These are phyloP conservation scores for Proales similis DNA, from an alignment of 1,140 invertebrate genomes.

Conservation along the genomic window DNA sequence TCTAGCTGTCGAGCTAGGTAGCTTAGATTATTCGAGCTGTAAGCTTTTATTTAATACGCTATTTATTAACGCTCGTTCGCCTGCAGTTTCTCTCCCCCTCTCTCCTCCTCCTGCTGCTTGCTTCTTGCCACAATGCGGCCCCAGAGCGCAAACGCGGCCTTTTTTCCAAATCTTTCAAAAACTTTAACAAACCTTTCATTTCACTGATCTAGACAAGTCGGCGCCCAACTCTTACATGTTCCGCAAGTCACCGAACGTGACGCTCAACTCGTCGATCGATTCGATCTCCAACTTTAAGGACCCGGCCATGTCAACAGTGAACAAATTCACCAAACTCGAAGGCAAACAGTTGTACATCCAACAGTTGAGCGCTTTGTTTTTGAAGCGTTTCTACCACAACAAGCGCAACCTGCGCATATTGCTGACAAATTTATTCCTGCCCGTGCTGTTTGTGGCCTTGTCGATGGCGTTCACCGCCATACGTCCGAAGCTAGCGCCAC, in stretches of 20 bases:
- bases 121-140: no score
- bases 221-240: neutral
- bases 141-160: neutral
- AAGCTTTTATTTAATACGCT: neutral
- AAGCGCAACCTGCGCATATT: conserved; percentile 45
- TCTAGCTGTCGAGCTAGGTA: conserved; percentile 24
- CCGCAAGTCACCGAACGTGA: conserved; percentile 12
- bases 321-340: conserved; percentile 8
- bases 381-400: conserved; percentile 49
- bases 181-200: neutral
- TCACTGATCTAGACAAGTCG: neutral
- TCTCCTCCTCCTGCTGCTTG: no score
- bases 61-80: no score
- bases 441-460: conserved; percentile 42
- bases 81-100: no score
- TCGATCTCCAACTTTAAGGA: conserved; percentile 1
- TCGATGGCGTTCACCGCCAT: conserved; percentile 44
- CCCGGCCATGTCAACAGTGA: neutral
- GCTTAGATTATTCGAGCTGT: conserved; percentile 5
- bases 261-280: conserved; percentile 29
- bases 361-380: conserved; percentile 43
- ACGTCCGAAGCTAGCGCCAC: conserved; percentile 38
- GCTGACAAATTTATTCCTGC: conserved; percentile 44
- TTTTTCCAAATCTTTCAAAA: neutral
- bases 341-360: conserved; percentile 35